Percentiles rank a stretch among this genome's conserved stretches.
These are phyloP conservation scores for Leptoteleia sp. DNA, from an alignment of 1,140 invertebrate genomes.

Conservation along the genomic window DNA sequence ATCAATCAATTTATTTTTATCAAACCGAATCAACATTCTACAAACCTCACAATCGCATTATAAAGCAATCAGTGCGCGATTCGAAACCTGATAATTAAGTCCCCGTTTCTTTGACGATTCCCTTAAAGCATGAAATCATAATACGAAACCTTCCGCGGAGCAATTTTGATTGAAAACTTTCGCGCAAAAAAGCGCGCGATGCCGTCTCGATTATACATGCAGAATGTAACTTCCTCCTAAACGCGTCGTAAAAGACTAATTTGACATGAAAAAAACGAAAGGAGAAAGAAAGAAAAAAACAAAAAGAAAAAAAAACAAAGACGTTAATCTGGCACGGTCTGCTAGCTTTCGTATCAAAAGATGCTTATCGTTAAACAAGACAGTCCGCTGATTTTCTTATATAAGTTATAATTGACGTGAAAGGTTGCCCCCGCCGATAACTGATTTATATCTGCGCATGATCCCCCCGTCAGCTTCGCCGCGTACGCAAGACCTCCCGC, in stretches of 20 bases:
- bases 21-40: no score
- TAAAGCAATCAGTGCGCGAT: no score
- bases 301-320: no score
- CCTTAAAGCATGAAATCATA: constrained; percentile 28
- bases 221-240: constrained; percentile 51
- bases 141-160: constrained; percentile 42
- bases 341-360: constrained; percentile 48
- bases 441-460: constrained; percentile 54
- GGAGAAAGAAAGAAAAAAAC: no score
- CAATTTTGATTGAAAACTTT: no score
- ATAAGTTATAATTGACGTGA: constrained; percentile 65
- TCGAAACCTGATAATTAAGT: constrained; percentile 4
- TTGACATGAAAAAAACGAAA: constrained; percentile 60
- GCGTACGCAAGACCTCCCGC: constrained; percentile 12
- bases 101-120: constrained; percentile 3
- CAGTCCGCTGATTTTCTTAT: constrained; percentile 59
- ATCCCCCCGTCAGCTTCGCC: constrained; percentile 53
- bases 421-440: constrained; percentile 53
- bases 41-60: no score
- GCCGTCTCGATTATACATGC: constrained; percentile 21
- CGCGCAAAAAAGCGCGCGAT: constrained; percentile 48
- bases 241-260: constrained; percentile 45
- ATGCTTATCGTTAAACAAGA: constrained; percentile 54
- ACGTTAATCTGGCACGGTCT: constrained; percentile 54
- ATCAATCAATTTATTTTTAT: no score